phyloP scores from a whole-genome alignment of 2,113 vertebrate species.

The human (Homo sapiens) region GRCh38 chrX:113313001-113313500 shows the following conservation, averaged over 20 bases:
- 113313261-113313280: not conserved
- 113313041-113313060: not conserved
- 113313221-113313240: not conserved
- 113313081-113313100: conserved; percentile 23
- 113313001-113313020: not conserved
- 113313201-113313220: not conserved
- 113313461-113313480: not conserved
- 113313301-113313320: not conserved
- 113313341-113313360: not conserved
- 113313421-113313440: not conserved
- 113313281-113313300: not conserved
- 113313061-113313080: not conserved
- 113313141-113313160: not conserved
- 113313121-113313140: not conserved
- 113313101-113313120: not conserved
- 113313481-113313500: not conserved
- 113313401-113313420: not conserved
- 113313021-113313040: not conserved
- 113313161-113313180: not conserved
- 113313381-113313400: not conserved
- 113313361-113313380: not conserved
- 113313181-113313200: not conserved
- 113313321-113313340: not conserved
- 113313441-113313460: not conserved
- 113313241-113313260: not conserved